These are phyloP conservation scores for Lipotes vexillifer DNA, from an alignment of 2,113 vertebrate genomes.

Conservation along the genomic window DNA sequence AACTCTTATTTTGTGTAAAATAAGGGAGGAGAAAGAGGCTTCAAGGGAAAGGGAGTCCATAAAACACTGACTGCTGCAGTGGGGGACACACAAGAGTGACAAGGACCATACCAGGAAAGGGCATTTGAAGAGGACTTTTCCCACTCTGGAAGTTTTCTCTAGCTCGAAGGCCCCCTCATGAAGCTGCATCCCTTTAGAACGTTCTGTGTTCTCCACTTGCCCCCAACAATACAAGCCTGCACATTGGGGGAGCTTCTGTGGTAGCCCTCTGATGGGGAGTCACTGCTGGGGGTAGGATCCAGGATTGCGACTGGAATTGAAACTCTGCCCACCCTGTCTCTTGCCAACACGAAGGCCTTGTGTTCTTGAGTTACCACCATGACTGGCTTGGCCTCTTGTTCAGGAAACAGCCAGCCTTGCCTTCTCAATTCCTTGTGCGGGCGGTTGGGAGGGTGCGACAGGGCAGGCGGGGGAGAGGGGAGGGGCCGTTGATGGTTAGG, in stretches of 20 bases:
- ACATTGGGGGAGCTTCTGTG: not conserved
- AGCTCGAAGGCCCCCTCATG: constrained; percentile 21
- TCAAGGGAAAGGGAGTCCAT: constrained; percentile 62
- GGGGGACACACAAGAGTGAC: constrained; percentile 45
- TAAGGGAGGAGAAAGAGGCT: constrained; percentile 37
- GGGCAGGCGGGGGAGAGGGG: not conserved
- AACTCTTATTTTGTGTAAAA: constrained; percentile 44
- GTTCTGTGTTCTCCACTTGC: not conserved
- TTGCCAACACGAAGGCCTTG: not conserved
- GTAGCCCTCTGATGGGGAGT: not conserved
- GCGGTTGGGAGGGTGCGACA: not conserved
- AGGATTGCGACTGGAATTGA: accelerated
- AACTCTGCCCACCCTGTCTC: not conserved
- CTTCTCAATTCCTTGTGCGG: not conserved
- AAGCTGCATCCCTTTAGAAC: constrained; percentile 51
- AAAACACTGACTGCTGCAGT: constrained; percentile 48
- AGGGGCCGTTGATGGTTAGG: not conserved
- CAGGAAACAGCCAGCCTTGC: not conserved
- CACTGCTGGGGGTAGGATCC: not conserved
- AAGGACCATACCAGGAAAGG: constrained; percentile 23
- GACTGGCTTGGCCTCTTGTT: not conserved
- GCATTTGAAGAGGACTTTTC: constrained; percentile 60
- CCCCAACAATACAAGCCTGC: not conserved
- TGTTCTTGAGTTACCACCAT: not conserved
- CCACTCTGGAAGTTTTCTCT: constrained; percentile 44